Base-by-base conservation (phyloP, 2,797 vertebrate species). In the Darevskia nairensis region DNA sequence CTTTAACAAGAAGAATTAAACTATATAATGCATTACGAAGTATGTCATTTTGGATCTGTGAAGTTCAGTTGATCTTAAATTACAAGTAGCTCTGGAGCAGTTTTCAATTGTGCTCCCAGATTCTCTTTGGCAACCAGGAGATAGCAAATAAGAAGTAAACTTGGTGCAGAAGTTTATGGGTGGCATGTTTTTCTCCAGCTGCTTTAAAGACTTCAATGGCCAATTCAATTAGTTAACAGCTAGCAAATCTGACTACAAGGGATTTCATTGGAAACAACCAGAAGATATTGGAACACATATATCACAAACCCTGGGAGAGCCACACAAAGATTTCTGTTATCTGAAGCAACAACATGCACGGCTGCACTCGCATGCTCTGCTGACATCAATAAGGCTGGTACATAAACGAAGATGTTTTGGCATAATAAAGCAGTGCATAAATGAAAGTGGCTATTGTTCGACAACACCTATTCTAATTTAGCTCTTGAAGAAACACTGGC, bases 371-470 rank as follows among this genome's bases (percentile, higher is more conserved):
- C 23, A 72, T 23, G 9, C 13, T 69, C 64, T 77, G 59, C 74
- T 83, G 61, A 59, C 23, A 41, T 68, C 23, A 74, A 44, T 61
- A 80, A 86, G 27, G 13, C 35, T 80, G 32, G 69, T 44, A 75
- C 44, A 80, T 41, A 84, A 66, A 75, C 21, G 6, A 64, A 84
- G 35, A 32, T 90, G 32, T 74, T 75, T 88, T 59, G 59, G 13
- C 61, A 55, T 41, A 46, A 59, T 78, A 76, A 66, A 86, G 21
- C 1, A 80, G 39, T 41, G 25, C 35, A 80, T 66, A 55, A 88
- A 89, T 55, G 59, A 32, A 69, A 86, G 41, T 39, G 29, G 25
- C 78, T 81, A 76, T 75, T 69, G 68, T 86, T 79, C 71, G 59
- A 44, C 3, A 81, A 77, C 17, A 55, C 4, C 76, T 80, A 41